Percentiles rank a stretch among this genome's conserved stretches.
phyloP scores from a whole-genome alignment of 2,888 invertebrate species.

The Pollenia angustigena region DNA sequence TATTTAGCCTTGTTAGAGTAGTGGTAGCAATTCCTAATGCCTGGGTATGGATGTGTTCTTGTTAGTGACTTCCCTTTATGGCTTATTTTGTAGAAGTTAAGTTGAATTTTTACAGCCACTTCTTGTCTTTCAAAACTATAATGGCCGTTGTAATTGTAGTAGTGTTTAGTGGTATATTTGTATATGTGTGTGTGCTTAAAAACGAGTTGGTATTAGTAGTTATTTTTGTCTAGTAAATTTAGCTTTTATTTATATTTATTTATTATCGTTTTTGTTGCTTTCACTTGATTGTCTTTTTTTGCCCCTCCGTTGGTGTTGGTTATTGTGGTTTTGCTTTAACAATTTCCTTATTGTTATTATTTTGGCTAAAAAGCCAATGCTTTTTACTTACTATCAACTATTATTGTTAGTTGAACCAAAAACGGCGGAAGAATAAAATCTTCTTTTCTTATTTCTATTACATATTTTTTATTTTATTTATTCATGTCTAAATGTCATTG shows the following conservation, averaged over 20 bases:
- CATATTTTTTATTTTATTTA: conserved; percentile 56
- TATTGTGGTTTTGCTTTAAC: conserved; percentile 70
- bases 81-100: conserved; percentile 65
- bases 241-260: conserved; percentile 68
- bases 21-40: not conserved
- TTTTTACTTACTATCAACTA: conserved; percentile 29
- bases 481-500: conserved; percentile 72
- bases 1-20: conserved; percentile 5
- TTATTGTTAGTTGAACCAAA: conserved; percentile 58
- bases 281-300: conserved; percentile 37
- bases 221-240: conserved; percentile 29
- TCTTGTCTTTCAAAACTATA: conserved; percentile 58
- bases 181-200: not conserved
- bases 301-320: conserved; percentile 51
- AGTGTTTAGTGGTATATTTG: conserved; percentile 6
- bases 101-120: conserved; percentile 58
- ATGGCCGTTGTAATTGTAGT: conserved; percentile 44
- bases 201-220: not conserved
- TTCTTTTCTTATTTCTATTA: conserved; percentile 49
- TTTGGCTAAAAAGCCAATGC: conserved; percentile 67
- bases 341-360: conserved; percentile 73
- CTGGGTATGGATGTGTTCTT: conserved; percentile 11
- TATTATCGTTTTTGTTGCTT: conserved; percentile 18
- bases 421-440: conserved; percentile 49
- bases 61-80: conserved; percentile 52